phyloP scores from a whole-genome alignment of 1,140 invertebrate species.

The Paraescarpia echinospica region DNA sequence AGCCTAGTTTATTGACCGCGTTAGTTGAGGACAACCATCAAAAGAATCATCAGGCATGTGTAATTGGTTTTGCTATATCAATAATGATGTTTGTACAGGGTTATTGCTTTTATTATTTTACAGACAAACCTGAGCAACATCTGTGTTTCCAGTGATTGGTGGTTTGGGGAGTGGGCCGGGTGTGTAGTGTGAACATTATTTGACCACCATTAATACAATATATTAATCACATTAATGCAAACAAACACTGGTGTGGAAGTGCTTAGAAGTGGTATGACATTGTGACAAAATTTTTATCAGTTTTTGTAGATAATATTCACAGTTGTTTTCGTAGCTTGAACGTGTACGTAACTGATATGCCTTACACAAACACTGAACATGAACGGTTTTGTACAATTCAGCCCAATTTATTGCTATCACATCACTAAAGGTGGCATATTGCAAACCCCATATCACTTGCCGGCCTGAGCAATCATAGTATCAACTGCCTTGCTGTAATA shows the following conservation, averaged over 20 bases:
- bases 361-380: neutral
- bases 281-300: neutral
- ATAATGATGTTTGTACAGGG: neutral
- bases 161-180: neutral
- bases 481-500: neutral
- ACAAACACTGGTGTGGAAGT: neutral
- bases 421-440: neutral
- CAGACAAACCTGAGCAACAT: neutral
- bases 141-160: neutral
- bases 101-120: constrained; percentile 3
- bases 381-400: neutral
- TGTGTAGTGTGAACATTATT: neutral
- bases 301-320: neutral
- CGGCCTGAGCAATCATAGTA: neutral
- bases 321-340: neutral
- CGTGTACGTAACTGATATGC: neutral
- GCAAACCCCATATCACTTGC: neutral
- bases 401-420: neutral
- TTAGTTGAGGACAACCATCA: neutral
- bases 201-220: neutral
- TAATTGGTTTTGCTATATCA: neutral
- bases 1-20: neutral
- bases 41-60: neutral
- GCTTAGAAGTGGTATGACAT: neutral
- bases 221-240: neutral